These are phyloP conservation scores for Sabatieria punctata DNA, from an alignment of 2,888 invertebrate species.

Conservation along the genomic window DNA sequence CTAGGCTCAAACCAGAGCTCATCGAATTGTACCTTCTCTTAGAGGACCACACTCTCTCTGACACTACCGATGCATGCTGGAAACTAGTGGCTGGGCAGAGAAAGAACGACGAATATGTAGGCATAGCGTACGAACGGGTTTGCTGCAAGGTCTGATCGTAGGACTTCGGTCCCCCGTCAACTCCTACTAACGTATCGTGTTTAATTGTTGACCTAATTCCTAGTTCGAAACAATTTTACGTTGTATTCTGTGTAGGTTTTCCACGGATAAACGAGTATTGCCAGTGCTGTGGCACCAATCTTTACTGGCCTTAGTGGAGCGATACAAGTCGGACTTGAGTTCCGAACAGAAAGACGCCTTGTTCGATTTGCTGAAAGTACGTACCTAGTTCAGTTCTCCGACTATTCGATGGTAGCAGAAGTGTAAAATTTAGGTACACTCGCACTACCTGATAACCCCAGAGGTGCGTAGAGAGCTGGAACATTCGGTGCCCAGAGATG, in stretches of 20 bases:
- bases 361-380: constrained; percentile 52
- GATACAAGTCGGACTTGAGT: constrained; percentile 85
- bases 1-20: too few species aligned
- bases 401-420: too few species aligned
- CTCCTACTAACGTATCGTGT: neutral
- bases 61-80: too few species aligned
- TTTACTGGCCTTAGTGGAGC: constrained; percentile 73
- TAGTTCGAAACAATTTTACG: too few species aligned
- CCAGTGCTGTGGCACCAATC: constrained; percentile 97
- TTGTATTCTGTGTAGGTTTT: constrained; percentile 66
- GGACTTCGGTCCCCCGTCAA: too few species aligned
- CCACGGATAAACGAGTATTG: constrained; percentile 58
- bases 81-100: too few species aligned
- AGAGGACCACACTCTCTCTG: too few species aligned
- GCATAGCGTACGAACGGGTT: too few species aligned
- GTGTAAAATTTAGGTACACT: too few species aligned
- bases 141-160: too few species aligned
- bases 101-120: too few species aligned
- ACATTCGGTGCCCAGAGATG: constrained; percentile 59
- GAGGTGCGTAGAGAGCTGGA: constrained; percentile 74
- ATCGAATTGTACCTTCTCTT: too few species aligned
- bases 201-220: neutral
- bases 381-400: constrained; percentile 1
- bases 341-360: constrained; percentile 76
- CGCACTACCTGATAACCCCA: constrained; percentile 47